A percentile compares a stretch with the other conserved stretches of the same genome.
These are phyloP conservation scores for Apodemus speciosus DNA, from an alignment of 2,113 vertebrate species.

Conservation along the genomic window DNA sequence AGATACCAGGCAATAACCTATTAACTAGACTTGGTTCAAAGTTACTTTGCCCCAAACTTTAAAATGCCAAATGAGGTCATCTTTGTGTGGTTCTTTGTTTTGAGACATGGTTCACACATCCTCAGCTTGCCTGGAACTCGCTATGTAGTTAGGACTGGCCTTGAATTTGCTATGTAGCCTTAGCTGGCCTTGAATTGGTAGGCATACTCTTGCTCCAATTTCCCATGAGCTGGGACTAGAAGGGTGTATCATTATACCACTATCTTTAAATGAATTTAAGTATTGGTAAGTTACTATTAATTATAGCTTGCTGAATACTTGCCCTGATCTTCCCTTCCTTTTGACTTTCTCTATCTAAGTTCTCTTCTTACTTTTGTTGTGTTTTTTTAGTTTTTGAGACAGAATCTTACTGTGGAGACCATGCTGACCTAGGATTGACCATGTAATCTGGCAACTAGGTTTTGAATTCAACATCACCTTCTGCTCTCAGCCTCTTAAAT, in stretches of 20 bases:
- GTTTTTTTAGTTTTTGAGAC: background rate
- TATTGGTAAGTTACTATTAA: background rate
- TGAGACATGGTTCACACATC: background rate
- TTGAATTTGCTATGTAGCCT: background rate
- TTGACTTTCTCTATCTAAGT: background rate
- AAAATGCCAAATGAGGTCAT: background rate
- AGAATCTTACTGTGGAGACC: background rate
- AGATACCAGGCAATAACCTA: background rate
- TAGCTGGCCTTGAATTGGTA: background rate
- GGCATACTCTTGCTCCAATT: background rate
- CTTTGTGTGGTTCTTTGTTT: background rate
- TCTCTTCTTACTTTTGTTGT: background rate
- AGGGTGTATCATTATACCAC: background rate
- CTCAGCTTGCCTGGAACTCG: background rate
- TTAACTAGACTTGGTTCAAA: background rate
- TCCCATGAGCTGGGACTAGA: background rate
- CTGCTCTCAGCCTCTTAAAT: background rate
- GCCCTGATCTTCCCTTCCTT: background rate
- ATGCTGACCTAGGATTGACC: background rate
- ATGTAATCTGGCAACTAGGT: background rate
- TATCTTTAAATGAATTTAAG: constrained; percentile 46
- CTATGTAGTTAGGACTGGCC: background rate
- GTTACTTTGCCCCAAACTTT: background rate
- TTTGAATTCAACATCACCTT: background rate
- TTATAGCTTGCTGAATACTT: background rate